Conservation (phyloP, 2,797 vertebrate genomes). For the Danio kyathit region DNA sequence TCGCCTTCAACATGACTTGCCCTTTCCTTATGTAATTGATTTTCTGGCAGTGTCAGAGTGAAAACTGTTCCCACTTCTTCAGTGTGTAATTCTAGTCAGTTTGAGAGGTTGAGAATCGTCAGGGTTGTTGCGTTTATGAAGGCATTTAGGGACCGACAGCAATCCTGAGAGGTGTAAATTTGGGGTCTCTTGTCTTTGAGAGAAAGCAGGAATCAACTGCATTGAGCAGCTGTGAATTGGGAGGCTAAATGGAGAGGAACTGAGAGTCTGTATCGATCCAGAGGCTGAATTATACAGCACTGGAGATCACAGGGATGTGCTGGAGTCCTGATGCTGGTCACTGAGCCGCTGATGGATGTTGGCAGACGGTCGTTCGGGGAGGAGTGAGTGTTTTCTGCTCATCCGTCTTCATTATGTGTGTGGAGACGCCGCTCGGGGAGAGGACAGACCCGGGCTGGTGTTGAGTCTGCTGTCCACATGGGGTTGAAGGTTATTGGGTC, state of each 20-base stretch:
- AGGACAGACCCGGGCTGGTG: conserved; percentile 69
- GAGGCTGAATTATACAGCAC: conserved; percentile 39
- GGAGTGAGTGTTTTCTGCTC: conserved; percentile 70
- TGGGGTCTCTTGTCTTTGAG: not conserved
- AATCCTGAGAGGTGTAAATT: not conserved
- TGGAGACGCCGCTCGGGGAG: conserved; percentile 76
- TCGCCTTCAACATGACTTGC: too few relatives aligned
- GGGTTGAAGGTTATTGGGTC: conserved; percentile 1
- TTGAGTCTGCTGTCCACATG: not conserved
- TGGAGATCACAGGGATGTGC: not conserved
- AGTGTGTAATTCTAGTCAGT: not conserved
- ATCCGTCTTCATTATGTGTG: conserved; percentile 80
- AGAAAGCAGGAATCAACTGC: conserved; percentile 2
- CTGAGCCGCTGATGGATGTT: conserved; percentile 75
- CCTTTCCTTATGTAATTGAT: too few relatives aligned
- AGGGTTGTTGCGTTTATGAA: not conserved
- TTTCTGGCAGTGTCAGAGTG: too few relatives aligned
- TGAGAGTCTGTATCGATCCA: conserved; percentile 42
- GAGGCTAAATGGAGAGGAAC: conserved; percentile 44
- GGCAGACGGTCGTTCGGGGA: conserved; percentile 78
- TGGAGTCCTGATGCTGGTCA: conserved; percentile 62
- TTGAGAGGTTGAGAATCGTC: not conserved
- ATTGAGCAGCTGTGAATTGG: conserved; percentile 28
- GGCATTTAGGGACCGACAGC: not conserved
- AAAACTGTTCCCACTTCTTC: too few relatives aligned